Evolutionary conservation across 2,888 invertebrate species (phyloP).

Genomic region (Cosmopolites sordidus): DNA sequence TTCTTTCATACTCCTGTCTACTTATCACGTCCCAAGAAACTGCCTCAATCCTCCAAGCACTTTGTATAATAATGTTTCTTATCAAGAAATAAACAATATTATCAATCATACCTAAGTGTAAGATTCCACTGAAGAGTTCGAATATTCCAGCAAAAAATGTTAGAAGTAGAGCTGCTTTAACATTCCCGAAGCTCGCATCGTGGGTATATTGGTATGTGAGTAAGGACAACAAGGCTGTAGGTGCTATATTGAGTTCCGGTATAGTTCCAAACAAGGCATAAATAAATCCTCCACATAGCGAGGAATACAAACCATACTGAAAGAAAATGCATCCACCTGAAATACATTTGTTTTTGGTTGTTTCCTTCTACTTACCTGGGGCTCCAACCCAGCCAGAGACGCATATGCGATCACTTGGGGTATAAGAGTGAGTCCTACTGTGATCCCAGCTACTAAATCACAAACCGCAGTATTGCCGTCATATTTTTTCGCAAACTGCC

Average conservation of each 20-base stretch:
- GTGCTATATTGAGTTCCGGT: conserved; percentile 64
- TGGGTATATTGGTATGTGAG: conserved; percentile 65
- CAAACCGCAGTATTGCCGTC: conserved; percentile 55
- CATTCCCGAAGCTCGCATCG: conserved; percentile 46
- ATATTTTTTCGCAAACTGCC: conserved; percentile 58
- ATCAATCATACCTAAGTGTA: conserved; percentile 62
- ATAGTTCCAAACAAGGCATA: conserved; percentile 75
- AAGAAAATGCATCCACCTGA: conserved; percentile 16
- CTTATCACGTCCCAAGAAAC: too few species aligned
- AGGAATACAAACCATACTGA: conserved; percentile 74
- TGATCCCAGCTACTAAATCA: conserved; percentile 71
- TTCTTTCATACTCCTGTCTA: too few species aligned
- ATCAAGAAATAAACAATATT: too few species aligned
- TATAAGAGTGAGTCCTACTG: conserved; percentile 72
- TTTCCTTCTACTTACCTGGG: conserved; percentile 61
- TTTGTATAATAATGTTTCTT: too few species aligned
- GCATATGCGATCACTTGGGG: conserved; percentile 78
- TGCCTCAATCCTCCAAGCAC: too few species aligned
- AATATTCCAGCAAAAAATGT: conserved; percentile 64
- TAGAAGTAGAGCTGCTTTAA: conserved; percentile 60
- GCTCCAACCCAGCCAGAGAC: conserved; percentile 66
- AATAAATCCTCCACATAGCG: conserved; percentile 72
- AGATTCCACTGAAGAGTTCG: conserved; percentile 59
- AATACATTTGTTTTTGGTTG: too few species aligned
- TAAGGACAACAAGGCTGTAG: conserved; percentile 73